A percentile compares a stretch with the other conserved stretches of the same genome.
phyloP scores from a whole-genome alignment of 2,797 vertebrate genomes.

The Danio albolineatus region DNA sequence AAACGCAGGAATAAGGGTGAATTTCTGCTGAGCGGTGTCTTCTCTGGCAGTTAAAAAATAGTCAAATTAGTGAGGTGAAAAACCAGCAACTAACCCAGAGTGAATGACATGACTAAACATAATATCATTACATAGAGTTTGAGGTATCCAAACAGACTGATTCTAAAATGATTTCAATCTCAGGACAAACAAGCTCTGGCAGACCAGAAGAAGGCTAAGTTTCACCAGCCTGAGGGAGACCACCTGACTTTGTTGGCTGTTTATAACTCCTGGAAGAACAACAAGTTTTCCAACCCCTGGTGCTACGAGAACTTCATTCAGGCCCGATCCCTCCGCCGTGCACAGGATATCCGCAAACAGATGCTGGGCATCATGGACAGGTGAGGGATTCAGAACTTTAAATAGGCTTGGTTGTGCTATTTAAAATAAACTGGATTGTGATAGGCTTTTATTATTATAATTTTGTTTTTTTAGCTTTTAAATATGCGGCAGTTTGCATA shows the following conservation, averaged over 20 bases:
- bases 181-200: slow-evolving; percentile 98
- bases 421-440: too few species aligned
- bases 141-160: background rate
- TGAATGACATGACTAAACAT: too few species aligned
- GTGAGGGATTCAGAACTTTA: slow-evolving; percentile 66
- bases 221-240: slow-evolving; percentile 97
- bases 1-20: too few species aligned
- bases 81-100: too few species aligned
- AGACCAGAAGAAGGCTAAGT: slow-evolving; percentile 99
- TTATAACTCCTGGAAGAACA: slow-evolving; percentile 99
- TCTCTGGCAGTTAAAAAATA: too few species aligned
- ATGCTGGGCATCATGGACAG: slow-evolving; percentile 99
- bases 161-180: slow-evolving; percentile 16
- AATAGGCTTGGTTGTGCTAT: background rate
- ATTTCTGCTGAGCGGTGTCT: too few species aligned
- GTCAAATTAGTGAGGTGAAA: too few species aligned
- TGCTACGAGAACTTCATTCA: slow-evolving; percentile 99
- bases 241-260: slow-evolving; percentile 96
- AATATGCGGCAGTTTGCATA: too few species aligned
- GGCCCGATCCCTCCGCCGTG: slow-evolving; percentile 92
- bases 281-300: slow-evolving; percentile 99
- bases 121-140: background rate
- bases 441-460: too few species aligned
- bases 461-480: too few species aligned
- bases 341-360: slow-evolving; percentile 98